Percentiles rank a stretch among this genome's conserved stretches.
phyloP scores from a whole-genome alignment of 2,888 invertebrate genomes.

The Disparrhopalites patrizii region DNA sequence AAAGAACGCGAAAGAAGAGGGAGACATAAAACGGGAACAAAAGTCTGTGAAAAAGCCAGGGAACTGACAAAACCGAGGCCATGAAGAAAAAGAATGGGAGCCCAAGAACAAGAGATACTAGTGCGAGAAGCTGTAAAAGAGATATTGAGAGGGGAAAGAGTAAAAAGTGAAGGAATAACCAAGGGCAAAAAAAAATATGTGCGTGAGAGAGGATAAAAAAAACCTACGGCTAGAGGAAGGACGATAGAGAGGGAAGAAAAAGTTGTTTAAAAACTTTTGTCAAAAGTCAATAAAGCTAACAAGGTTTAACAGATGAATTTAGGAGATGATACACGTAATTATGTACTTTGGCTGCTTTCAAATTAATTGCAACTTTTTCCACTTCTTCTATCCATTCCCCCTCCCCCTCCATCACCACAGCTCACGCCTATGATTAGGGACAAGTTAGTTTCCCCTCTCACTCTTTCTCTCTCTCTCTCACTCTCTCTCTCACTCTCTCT shows the following conservation, averaged over 20 bases:
- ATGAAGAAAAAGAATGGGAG: neutral
- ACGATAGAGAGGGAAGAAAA: neutral
- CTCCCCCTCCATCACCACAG: neutral
- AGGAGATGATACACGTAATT: conserved; percentile 10
- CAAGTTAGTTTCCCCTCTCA: neutral
- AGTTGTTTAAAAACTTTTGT: conserved; percentile 7
- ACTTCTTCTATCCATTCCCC: neutral
- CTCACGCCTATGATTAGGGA: too few relatives aligned
- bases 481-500: neutral
- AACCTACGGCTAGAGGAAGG: neutral
- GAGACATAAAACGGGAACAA: too few relatives aligned
- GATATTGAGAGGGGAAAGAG: too few relatives aligned
- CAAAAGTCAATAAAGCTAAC: conserved; percentile 20
- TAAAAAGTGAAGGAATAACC: too few relatives aligned
- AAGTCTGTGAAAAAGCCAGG: too few relatives aligned
- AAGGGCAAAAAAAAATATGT: too few relatives aligned
- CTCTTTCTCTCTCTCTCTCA: neutral
- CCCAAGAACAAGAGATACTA: too few relatives aligned
- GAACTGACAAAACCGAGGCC: too few relatives aligned
- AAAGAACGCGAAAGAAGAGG: too few relatives aligned
- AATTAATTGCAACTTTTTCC: conserved; percentile 6
- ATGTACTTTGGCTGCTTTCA: conserved; percentile 10
- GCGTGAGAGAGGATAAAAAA: neutral
- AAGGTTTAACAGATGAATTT: conserved; percentile 14
- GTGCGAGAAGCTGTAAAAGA: too few relatives aligned